A percentile compares a stretch with the other conserved stretches of the same genome.
These are phyloP conservation scores for Platysternon megacephalum DNA, from an alignment of 2,113 vertebrate genomes.

Conservation along the genomic window DNA sequence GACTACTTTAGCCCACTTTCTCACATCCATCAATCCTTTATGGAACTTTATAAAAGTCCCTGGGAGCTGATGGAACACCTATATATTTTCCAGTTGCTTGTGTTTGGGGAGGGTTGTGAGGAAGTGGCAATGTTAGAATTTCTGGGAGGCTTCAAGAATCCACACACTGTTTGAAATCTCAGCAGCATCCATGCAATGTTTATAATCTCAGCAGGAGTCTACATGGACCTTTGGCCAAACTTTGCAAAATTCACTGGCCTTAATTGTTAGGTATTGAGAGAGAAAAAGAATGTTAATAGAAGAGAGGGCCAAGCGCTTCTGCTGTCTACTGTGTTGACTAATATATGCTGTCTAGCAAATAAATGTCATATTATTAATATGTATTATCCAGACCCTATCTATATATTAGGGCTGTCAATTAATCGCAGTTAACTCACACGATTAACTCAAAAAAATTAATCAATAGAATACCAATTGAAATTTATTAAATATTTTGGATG, in stretches of 20 bases:
- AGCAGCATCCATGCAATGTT: rapidly evolving
- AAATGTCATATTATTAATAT: too few relatives aligned
- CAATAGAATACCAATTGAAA: too few relatives aligned
- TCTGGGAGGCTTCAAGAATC: neutral
- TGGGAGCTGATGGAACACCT: neutral
- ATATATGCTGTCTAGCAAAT: too few relatives aligned
- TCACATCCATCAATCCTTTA: neutral
- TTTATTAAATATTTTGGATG: too few relatives aligned
- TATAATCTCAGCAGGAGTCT: neutral
- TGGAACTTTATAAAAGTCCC: neutral
- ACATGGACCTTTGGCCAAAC: neutral
- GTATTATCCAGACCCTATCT: too few relatives aligned
- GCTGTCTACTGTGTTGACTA: too few relatives aligned
- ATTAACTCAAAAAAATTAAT: too few relatives aligned
- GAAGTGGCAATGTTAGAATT: neutral
- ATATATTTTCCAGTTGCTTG: neutral
- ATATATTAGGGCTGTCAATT: too few relatives aligned
- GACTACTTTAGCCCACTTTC: neutral
- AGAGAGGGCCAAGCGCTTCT: neutral
- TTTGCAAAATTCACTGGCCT: neutral
- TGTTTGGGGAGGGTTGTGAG: neutral
- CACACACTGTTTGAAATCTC: neutral
- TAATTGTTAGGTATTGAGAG: neutral
- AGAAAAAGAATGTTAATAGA: neutral
- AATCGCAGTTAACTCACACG: too few relatives aligned